Conservation (phyloP, 2,888 invertebrate genomes). For the Cataglyphis altisquamis region DNA sequence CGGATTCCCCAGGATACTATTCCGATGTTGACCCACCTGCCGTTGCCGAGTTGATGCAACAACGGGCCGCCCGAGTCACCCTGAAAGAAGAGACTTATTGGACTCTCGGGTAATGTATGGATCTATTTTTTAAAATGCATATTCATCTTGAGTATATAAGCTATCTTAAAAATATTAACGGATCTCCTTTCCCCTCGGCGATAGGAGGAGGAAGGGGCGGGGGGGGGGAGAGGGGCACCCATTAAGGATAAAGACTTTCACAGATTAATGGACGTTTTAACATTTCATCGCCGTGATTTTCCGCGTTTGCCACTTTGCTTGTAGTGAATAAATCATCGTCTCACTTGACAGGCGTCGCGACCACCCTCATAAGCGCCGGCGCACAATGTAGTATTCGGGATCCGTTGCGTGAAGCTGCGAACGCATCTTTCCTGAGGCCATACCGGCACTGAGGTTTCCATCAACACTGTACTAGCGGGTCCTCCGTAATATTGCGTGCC, state of each 20-base stretch:
- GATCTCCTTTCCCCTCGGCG: not conserved
- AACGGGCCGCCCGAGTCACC: conserved; percentile 95
- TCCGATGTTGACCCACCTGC: conserved; percentile 92
- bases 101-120: not conserved
- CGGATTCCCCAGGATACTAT: conserved; percentile 95
- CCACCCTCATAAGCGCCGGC: conserved; percentile 93
- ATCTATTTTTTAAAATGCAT: not conserved
- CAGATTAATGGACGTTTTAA: not conserved
- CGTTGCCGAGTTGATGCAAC: conserved; percentile 91
- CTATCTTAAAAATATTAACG: conserved; percentile 24
- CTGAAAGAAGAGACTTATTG: conserved; percentile 85
- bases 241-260: not conserved
- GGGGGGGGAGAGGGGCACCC: not conserved
- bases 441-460: conserved; percentile 93
- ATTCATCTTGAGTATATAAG: not conserved
- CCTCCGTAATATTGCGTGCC: conserved; percentile 92
- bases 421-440: conserved; percentile 91
- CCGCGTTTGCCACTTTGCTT: not conserved
- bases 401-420: conserved; percentile 88
- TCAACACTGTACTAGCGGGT: conserved; percentile 89
- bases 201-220: not conserved
- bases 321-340: conserved; percentile 28
- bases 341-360: conserved; percentile 94
- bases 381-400: conserved; percentile 91
- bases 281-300: conserved; percentile 1